Conservation (phyloP, 2,797 vertebrate genomes). For the Decapterus maruadsi region DNA sequence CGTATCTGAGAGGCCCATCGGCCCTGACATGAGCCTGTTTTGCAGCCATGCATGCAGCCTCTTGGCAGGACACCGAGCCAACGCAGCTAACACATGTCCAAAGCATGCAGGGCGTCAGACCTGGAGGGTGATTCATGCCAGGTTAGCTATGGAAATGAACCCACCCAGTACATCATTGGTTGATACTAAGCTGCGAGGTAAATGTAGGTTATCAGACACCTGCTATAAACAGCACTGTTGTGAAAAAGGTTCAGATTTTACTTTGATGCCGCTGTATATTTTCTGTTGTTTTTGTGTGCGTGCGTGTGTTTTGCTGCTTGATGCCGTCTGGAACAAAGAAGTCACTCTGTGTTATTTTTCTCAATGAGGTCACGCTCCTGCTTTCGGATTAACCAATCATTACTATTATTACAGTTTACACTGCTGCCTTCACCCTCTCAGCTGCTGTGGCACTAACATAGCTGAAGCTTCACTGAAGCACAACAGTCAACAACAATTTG, state of each 20-base stretch:
- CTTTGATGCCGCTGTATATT: background rate
- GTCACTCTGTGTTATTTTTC: conserved; percentile 34
- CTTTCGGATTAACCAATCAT: conserved; percentile 42
- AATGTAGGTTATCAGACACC: conserved; percentile 49
- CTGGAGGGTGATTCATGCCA: conserved; percentile 59
- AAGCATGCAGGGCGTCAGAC: conserved; percentile 62
- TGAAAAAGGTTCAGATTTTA: conserved; percentile 11
- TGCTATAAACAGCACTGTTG: conserved; percentile 18
- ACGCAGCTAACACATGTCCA: conserved; percentile 66
- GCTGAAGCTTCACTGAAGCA: conserved; percentile 36
- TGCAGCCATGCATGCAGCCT: conserved; percentile 78
- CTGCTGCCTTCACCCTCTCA: conserved; percentile 5
- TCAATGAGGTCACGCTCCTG: conserved; percentile 35
- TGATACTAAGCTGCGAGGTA: conserved; percentile 39
- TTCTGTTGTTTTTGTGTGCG: conserved; percentile 12
- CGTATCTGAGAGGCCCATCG: conserved; percentile 61
- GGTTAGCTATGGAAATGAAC: conserved; percentile 59
- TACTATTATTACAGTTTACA: conserved; percentile 50
- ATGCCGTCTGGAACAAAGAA: conserved; percentile 26
- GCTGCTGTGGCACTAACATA: conserved; percentile 6
- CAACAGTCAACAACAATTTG: conserved; percentile 37
- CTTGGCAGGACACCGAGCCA: conserved; percentile 61
- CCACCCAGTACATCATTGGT: conserved; percentile 55
- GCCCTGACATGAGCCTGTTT: conserved; percentile 62
- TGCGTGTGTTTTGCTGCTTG: conserved; percentile 1